Conservation (phyloP, 2,888 invertebrate species). For the Stenichneumon culpator region DNA sequence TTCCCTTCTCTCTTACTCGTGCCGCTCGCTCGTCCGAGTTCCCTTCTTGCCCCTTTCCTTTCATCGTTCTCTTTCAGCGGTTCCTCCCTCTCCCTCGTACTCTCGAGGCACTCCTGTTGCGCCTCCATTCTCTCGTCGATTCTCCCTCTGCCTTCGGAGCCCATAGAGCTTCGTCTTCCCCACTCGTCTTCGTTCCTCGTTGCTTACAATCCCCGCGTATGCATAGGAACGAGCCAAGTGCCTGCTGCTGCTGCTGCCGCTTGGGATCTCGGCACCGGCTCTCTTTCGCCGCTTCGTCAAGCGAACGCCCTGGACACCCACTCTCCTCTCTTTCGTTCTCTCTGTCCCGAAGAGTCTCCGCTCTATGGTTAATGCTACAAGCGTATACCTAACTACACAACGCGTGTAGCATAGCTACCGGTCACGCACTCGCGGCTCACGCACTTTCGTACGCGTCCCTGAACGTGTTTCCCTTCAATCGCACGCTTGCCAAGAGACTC, state of each 20-base stretch:
- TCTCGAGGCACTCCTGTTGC: slow-evolving; percentile 45
- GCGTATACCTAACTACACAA: slow-evolving; percentile 48
- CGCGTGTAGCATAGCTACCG: slow-evolving; percentile 59
- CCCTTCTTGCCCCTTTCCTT: slow-evolving; percentile 44
- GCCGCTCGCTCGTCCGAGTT: slow-evolving; percentile 35
- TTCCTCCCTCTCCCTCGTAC: slow-evolving; percentile 40
- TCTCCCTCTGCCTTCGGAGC: slow-evolving; percentile 30
- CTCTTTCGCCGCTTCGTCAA: slow-evolving; percentile 50
- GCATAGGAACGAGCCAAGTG: slow-evolving; percentile 31
- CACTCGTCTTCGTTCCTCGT: slow-evolving; percentile 32
- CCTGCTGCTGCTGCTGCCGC: slow-evolving; percentile 1
- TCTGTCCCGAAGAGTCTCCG: slow-evolving; percentile 30
- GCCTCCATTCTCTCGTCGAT: slow-evolving; percentile 50
- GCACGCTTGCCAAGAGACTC: slow-evolving; percentile 26
- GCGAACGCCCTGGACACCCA: slow-evolving; percentile 59
- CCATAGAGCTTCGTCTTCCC: background rate
- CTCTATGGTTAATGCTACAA: slow-evolving; percentile 25
- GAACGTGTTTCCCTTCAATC: slow-evolving; percentile 63
- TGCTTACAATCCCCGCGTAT: slow-evolving; percentile 27
- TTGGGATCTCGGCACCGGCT: slow-evolving; percentile 11
- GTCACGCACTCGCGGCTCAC: slow-evolving; percentile 67
- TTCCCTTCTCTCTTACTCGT: slow-evolving; percentile 37
- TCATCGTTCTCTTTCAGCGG: slow-evolving; percentile 61
- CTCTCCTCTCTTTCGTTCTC: slow-evolving; percentile 43
- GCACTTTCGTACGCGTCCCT: slow-evolving; percentile 69